phyloP scores from a whole-genome alignment of 2,113 vertebrate species.

The Neolamprologus kungweensis region DNA sequence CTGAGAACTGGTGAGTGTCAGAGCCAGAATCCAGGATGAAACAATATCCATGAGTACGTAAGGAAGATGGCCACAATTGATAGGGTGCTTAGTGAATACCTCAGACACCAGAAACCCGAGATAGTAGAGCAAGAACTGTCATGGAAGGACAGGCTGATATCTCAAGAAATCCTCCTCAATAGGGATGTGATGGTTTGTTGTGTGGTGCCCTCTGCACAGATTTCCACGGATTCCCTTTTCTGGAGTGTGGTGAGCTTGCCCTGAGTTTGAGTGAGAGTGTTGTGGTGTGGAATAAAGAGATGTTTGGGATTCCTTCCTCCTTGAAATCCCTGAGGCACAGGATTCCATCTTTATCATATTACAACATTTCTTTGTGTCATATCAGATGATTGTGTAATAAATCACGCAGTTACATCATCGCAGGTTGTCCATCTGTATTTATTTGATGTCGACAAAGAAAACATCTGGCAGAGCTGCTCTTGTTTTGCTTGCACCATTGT shows the following conservation, averaged over 20 bases:
- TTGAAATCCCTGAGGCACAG: neutral
- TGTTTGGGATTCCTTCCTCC: neutral
- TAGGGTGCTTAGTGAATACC: neutral
- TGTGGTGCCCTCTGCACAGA: neutral
- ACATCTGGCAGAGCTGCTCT: neutral
- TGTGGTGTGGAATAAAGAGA: neutral
- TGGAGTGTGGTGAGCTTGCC: neutral
- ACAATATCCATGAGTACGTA: neutral
- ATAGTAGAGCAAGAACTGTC: neutral
- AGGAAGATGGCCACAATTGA: neutral
- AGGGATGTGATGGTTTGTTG: neutral
- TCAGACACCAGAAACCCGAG: neutral
- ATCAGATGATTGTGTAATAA: neutral
- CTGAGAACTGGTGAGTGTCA: neutral
- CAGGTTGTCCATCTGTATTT: neutral
- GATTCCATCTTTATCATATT: neutral
- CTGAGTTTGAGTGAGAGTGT: neutral
- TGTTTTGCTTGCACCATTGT: neutral
- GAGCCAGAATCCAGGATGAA: neutral
- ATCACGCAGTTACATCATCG: neutral
- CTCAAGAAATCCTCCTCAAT: neutral
- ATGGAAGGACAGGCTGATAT: neutral
- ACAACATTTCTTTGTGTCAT: neutral
- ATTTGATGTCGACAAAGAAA: neutral
- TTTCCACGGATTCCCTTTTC: neutral